Conservation (phyloP, 2,888 invertebrate species). For the Eugnorisma glareosa region DNA sequence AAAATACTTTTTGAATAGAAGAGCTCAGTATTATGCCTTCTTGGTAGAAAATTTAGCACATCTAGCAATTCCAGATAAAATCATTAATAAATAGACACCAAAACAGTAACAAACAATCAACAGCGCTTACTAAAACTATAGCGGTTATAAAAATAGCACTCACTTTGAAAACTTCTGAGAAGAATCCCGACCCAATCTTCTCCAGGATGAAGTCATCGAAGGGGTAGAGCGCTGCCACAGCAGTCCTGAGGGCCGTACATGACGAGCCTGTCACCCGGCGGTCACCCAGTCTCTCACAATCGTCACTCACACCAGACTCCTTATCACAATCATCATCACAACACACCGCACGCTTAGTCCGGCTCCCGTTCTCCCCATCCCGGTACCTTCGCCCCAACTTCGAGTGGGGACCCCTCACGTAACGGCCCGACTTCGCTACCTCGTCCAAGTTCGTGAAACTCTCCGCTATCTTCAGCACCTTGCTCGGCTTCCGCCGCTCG, state of each 20-base stretch:
- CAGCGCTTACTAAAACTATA: not conserved
- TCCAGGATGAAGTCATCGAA: conserved; percentile 98
- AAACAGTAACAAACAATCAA: not conserved
- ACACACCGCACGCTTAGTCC: conserved; percentile 84
- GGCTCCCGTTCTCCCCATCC: conserved; percentile 76
- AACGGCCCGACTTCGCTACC: conserved; percentile 86
- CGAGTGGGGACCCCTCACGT: conserved; percentile 86
- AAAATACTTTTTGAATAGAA: not conserved
- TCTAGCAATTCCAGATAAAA: not conserved
- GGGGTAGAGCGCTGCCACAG: conserved; percentile 97
- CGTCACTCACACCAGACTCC: conserved; percentile 89
- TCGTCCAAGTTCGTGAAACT: conserved; percentile 90
- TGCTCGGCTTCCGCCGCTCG: conserved; percentile 88
- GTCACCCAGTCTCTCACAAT: conserved; percentile 87
- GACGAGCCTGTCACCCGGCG: conserved; percentile 91
- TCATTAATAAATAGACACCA: not conserved
- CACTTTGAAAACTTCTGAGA: conserved; percentile 99
- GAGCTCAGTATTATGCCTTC: not conserved
- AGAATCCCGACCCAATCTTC: conserved; percentile 98
- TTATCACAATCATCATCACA: conserved; percentile 88
- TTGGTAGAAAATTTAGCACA: not conserved
- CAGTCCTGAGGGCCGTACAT: conserved; percentile 97
- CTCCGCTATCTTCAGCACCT: conserved; percentile 89
- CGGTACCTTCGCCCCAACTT: conserved; percentile 82
- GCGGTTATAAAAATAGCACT: conserved; percentile 73